These are phyloP conservation scores for Merops nubicus DNA, from an alignment of 2,113 vertebrate species.

Conservation along the genomic window DNA sequence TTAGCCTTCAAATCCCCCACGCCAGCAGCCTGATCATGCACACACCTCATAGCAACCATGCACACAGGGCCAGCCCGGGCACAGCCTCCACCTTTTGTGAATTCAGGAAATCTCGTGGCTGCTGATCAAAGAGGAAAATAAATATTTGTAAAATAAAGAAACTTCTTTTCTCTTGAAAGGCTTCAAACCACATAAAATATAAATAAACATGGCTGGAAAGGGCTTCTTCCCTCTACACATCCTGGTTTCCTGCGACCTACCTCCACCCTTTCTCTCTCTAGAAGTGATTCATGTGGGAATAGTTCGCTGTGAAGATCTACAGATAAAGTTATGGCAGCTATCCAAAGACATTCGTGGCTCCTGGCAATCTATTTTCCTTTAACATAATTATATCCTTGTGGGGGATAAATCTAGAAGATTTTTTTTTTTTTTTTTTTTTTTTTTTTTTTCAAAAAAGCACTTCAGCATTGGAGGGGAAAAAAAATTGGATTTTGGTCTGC, in stretches of 20 bases:
- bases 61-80: not conserved
- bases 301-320: constrained; percentile 22
- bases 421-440: not conserved
- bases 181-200: constrained; percentile 16
- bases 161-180: not conserved
- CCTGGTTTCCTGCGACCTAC: not conserved
- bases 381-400: constrained; percentile 71
- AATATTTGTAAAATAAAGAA: constrained; percentile 23
- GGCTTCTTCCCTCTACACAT: constrained; percentile 1
- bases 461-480: not conserved
- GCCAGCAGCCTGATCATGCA: not conserved
- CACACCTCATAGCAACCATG: not conserved
- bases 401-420: constrained; percentile 57
- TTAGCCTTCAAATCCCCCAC: not conserved
- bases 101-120: not conserved
- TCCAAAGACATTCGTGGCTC: constrained; percentile 51
- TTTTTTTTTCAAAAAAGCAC: not conserved
- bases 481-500: not conserved
- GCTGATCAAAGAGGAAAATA: constrained; percentile 14
- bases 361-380: constrained; percentile 65
- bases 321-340: constrained; percentile 23
- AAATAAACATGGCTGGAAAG: constrained; percentile 16
- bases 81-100: not conserved
- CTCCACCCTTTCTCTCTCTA: not conserved
- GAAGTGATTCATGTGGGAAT: constrained; percentile 9